These are phyloP conservation scores for Promerops cafer DNA, from an alignment of 2,113 vertebrate genomes.

Conservation along the genomic window DNA sequence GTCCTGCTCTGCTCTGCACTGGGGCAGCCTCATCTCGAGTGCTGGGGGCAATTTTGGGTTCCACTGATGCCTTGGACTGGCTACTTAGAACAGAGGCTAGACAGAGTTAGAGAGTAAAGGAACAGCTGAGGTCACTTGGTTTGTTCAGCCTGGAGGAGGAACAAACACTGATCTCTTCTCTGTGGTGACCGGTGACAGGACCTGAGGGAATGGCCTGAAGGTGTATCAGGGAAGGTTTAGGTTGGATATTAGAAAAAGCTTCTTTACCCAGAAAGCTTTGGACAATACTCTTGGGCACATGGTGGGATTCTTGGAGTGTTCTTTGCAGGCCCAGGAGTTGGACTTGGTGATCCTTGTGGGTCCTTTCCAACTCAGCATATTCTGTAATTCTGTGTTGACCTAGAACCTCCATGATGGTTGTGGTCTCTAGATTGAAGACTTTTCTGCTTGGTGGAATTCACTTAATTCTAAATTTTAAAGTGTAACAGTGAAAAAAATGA, in stretches of 20 bases:
- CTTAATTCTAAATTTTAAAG: neutral
- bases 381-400: neutral
- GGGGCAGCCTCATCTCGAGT: fast-evolving
- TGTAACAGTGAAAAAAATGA: neutral
- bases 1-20: neutral
- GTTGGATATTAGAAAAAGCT: neutral
- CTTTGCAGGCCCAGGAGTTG: neutral
- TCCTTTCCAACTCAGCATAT: neutral
- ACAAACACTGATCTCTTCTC: no score
- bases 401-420: fast-evolving
- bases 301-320: neutral
- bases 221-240: neutral
- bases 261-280: neutral
- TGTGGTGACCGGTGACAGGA: neutral
- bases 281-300: no score
- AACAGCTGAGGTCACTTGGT: neutral
- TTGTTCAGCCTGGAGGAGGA: neutral
- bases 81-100: neutral
- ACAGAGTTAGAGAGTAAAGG: no score
- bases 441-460: neutral
- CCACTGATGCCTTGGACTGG: neutral
- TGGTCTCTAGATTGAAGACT: neutral
- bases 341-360: neutral
- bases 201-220: neutral
- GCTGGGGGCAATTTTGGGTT: fast-evolving